These are phyloP conservation scores for Phoebastria nigripes DNA, from an alignment of 2,797 vertebrate genomes.

Conservation along the genomic window DNA sequence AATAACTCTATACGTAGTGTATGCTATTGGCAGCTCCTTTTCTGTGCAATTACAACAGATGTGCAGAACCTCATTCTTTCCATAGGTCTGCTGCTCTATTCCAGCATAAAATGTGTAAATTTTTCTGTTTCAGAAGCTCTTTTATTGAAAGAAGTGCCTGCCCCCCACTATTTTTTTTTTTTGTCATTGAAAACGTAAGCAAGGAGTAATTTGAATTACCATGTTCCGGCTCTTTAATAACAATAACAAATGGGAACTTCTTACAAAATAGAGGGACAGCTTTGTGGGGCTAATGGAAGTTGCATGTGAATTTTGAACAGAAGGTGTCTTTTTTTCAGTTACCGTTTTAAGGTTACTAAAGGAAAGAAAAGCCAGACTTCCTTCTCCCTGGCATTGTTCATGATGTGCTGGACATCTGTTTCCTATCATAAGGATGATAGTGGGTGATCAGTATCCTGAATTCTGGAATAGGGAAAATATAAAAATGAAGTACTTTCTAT, in stretches of 20 bases:
- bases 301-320: neutral
- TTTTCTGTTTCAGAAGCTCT: slow-evolving; percentile 14
- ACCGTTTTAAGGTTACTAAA: neutral
- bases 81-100: neutral
- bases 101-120: neutral
- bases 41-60: neutral
- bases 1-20: neutral
- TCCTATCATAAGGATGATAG: neutral
- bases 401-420: neutral
- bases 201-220: slow-evolving; percentile 5
- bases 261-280: neutral
- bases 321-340: neutral
- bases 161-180: neutral
- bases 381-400: neutral
- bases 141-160: neutral
- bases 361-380: neutral
- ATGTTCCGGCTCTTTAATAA: neutral
- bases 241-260: neutral
- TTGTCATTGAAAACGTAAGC: slow-evolving; percentile 7
- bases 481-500: neutral
- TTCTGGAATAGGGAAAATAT: neutral
- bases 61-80: neutral
- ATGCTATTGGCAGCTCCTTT: neutral
- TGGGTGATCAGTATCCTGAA: neutral
- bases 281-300: neutral